Conservation (phyloP, 92 coral and sea anemone genomes). For the Plumapathes pennacea region DNA sequence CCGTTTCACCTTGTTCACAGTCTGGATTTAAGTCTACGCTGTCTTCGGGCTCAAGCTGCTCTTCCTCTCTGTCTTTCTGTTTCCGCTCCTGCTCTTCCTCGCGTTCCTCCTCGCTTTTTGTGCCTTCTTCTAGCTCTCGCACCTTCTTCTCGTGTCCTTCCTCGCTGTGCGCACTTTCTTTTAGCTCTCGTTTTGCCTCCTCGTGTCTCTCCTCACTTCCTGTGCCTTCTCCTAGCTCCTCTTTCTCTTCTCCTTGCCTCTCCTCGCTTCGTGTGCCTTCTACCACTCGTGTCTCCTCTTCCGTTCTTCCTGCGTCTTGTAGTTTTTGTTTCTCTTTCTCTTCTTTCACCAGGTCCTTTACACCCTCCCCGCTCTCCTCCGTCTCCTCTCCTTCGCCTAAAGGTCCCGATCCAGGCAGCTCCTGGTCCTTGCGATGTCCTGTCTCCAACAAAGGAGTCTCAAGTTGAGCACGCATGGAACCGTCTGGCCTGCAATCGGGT, state of each 20-base stretch:
- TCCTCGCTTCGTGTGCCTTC: too few relatives aligned
- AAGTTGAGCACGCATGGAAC: slow-evolving; percentile 12
- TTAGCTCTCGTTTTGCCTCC: neutral
- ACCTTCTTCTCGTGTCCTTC: neutral
- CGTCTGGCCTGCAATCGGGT: slow-evolving; percentile 8
- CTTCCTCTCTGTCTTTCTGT: slow-evolving; percentile 12
- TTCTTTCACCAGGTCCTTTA: too few relatives aligned
- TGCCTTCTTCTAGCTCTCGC: neutral
- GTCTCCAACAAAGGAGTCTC: neutral
- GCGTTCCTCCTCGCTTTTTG: slow-evolving; percentile 3
- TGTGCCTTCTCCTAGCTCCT: too few relatives aligned
- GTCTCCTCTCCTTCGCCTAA: too few relatives aligned
- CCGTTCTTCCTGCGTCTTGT: too few relatives aligned
- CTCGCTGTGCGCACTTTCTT: slow-evolving; percentile 2
- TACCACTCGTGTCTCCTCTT: too few relatives aligned
- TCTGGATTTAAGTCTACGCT: too few relatives aligned
- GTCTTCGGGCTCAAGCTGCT: too few relatives aligned
- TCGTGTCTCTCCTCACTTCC: slow-evolving; percentile 6
- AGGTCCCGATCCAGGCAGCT: slow-evolving; percentile 3
- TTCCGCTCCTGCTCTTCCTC: slow-evolving; percentile 23
- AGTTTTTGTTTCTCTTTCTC: too few relatives aligned
- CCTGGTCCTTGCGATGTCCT: neutral
- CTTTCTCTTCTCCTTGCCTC: too few relatives aligned
- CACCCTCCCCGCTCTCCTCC: too few relatives aligned
- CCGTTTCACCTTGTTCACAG: too few relatives aligned